Evolutionary conservation across 2,888 invertebrate genomes (phyloP), one percentile per base, ranked within the genome.

Genomic region (Melieria crassipennis): DNA sequence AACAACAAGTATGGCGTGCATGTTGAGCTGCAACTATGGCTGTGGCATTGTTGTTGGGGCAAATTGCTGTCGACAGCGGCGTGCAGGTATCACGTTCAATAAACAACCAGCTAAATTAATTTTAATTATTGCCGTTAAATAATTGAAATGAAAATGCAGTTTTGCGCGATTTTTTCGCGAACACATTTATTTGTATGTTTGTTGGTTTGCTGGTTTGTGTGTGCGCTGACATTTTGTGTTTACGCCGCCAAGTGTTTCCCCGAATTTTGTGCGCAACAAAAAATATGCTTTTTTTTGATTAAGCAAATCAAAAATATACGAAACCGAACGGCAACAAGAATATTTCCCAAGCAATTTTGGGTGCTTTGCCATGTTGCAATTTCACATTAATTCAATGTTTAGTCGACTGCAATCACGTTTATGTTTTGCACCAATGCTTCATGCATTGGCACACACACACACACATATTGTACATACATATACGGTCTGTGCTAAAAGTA

Each of bases 1-100:
- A 13, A 63, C 42, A 16, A 16, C 16, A 16, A 16, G 16, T 16
- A 58, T 60, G 4, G 11, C 11, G 30, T 11, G n/a, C 6, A 4
- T 60, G 43, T 30, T 43, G 30, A 47, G 42, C 9, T 48, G 30
- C 46, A 56, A 65, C 60, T 60, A 67, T 48, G 48, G 60, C 67
- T 60, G 48, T 60, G 56, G 58, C 58, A 60, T 48, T 67, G 60
- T 67, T 58, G 16, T 16, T 16, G 16, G 16, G 16, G 67, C 60
- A 67, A 67, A 67, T 67, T 67, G 50, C 52, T 50, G 67, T 50
- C 67, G 67, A 60, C 67, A 67, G 67, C 60, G 60, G 67, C 50
- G 50, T 67, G 67, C 60, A 60, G 67, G 60, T 58, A 67, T 67
- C 67, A 67, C 67, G 58, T 67, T 67, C 48, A 67, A 67, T 67